A percentile compares a stretch with the other conserved stretches of the same genome.
Conservation (phyloP, 1,140 invertebrate genomes). For the Ectropis grisescens region DNA sequence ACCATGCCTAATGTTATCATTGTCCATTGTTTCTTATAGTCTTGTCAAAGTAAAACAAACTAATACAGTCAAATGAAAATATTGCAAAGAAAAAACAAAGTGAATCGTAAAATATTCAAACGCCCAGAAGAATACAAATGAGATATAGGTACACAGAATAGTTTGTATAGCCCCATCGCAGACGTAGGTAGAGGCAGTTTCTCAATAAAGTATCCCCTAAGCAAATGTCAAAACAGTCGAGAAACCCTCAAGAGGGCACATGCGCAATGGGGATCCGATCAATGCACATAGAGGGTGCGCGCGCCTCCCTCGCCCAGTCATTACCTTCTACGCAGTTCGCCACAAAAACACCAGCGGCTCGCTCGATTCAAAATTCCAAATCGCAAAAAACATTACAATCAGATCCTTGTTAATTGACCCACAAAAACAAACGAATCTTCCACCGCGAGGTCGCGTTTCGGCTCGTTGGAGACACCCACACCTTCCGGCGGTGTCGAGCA, state of each 20-base stretch:
- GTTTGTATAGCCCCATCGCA: not conserved
- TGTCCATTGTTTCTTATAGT: too few species aligned
- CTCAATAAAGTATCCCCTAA: too few species aligned
- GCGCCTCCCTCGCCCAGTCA: constrained; percentile 44
- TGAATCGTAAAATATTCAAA: too few species aligned
- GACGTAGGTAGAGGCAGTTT: not conserved
- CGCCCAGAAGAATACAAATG: too few species aligned
- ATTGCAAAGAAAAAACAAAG: too few species aligned
- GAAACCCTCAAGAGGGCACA: constrained; percentile 33
- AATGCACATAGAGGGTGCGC: constrained; percentile 53
- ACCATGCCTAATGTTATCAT: too few species aligned
- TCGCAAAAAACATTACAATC: constrained; percentile 35
- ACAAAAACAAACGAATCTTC: constrained; percentile 19
- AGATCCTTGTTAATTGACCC: constrained; percentile 16
- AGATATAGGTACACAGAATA: too few species aligned
- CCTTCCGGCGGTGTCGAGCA: constrained; percentile 12
- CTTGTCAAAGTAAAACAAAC: too few species aligned
- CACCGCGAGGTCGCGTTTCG: constrained; percentile 24
- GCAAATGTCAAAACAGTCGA: constrained; percentile 56
- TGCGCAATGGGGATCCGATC: constrained; percentile 55
- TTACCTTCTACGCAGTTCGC: constrained; percentile 56
- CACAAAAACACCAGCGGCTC: constrained; percentile 51
- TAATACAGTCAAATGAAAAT: too few species aligned
- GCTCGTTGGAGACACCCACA: constrained; percentile 43
- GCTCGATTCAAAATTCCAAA: too few species aligned